phyloP scores from a whole-genome alignment of 2,797 vertebrate species.

The Peromyscus nudipes region DNA sequence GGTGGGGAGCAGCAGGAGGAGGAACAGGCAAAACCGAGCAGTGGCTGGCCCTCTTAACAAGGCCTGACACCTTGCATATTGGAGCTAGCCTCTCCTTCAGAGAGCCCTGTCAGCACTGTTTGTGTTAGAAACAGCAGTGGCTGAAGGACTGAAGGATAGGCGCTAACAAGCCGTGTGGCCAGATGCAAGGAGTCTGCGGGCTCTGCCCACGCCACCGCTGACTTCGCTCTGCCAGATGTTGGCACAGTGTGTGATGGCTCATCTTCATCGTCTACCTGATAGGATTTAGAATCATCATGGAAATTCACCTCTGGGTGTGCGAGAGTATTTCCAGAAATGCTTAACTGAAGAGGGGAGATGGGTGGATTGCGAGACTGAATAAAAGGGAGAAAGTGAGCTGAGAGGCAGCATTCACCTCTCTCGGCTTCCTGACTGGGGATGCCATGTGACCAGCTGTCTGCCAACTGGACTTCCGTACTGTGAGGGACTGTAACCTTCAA shows the following conservation, averaged over 20 bases:
- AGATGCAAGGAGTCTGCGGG: slow-evolving; percentile 50
- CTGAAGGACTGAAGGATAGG: slow-evolving; percentile 66
- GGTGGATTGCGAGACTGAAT: neutral
- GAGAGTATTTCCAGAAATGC: neutral
- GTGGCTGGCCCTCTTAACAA: neutral
- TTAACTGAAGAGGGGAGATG: neutral
- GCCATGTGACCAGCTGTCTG: neutral
- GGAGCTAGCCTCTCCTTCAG: neutral
- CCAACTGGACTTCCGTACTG: neutral
- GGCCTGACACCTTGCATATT: neutral
- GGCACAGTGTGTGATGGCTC: neutral
- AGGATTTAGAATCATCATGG: neutral
- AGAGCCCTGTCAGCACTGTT: neutral
- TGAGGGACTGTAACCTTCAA: neutral
- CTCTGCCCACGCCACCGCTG: slow-evolving; percentile 62
- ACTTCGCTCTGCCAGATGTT: slow-evolving; percentile 56
- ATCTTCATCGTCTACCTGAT: neutral
- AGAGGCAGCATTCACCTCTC: neutral
- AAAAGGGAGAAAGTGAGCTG: neutral
- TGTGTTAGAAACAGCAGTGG: slow-evolving; percentile 28
- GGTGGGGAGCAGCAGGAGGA: neutral
- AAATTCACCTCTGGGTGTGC: neutral
- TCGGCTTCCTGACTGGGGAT: neutral
- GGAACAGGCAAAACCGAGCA: neutral
- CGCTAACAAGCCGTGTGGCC: slow-evolving; percentile 59